Evolutionary conservation across 2,113 vertebrate genomes (phyloP), one percentile per base, ranked within the genome.

Genomic region (Myrmecophaga tridactyla): DNA sequence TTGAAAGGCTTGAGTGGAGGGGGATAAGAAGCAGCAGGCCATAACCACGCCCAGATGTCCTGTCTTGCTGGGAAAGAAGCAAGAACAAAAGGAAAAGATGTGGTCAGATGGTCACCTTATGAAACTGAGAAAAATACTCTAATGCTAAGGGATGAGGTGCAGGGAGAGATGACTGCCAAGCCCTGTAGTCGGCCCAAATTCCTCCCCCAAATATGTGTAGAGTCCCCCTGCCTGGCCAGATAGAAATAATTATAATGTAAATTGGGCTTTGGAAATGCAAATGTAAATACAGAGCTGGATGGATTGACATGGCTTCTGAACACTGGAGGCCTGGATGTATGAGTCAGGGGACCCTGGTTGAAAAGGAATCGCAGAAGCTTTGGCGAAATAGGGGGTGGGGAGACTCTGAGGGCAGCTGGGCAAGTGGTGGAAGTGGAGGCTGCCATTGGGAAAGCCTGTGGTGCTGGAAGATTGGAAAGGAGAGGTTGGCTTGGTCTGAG

Each of bases 191-290:
- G 89, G 65, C 63, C 48, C 63, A 58, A 86, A 86, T 60, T 76
- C 87, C 21, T 86, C 70, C 65, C 63, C 46, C 27, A 93, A 86
- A 93, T 96, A 76, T 87, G 36, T 93, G 62, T 86, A 87, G 73
- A 83, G 65, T 83, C 77, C n/a, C 82, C 53, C 46, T 21, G 53
- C 53, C 69, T 58, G 39, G 76, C 31, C 39, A 89, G 92, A 93
- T 76, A 95, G 86, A 75, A 92, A 94, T 89, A 87, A 96, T 96
- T 95, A 76, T 92, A 78, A 96, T 95, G 94, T 84, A 95, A 97
- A 96, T 95, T 46, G 53, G 65, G 18, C 87, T 96, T 94, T 96
- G 88, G 84, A 89, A 90, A 95, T 93, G 80, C 84, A 97, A 96
- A 94, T 94, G 41, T 73, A 43, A 86, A 77, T 86, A 75, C 58